Base-by-base conservation (phyloP, 2,113 vertebrate species). In the Apteryx owenii region DNA sequence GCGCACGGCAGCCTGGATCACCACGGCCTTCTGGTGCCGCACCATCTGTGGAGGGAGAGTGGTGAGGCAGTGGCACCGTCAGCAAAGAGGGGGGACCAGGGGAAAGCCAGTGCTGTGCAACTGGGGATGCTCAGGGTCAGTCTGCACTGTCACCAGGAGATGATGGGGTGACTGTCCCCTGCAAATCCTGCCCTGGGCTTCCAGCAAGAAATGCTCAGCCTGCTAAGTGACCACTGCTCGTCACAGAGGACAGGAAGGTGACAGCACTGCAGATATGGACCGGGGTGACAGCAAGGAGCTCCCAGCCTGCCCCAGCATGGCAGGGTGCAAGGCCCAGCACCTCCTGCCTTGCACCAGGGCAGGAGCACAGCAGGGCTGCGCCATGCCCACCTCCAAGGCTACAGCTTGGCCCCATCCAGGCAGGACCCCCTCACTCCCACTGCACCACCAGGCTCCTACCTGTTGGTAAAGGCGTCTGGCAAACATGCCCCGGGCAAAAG, bases 1-100 rank as follows among this genome's bases (percentile, higher is more conserved):
- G 22, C 98, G 96, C 42, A 98, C 98, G 2, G 82, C 89, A 0
- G 98, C 97, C 96, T 98, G 98, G 40, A 98, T 66, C 81, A 97
- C 15, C 78, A 98, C 84, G 0, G 98, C 98, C 12, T 98, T 97
- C 33, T 64, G 85, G 76, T 98, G 97, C 11, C 44, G 54, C 84
- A 98, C 16, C 94, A 98, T 9, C 98, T 98, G 94, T 1, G 4
- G 31, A 22, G 10, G 8, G 22, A 95, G 17, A 44, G 44, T 6
- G 31, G 48, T 1, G 1, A 18, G 46, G 12, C 22, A 9, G 40
- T 8, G 29, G 44, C 60, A 72, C 10, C 1, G 0, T 13, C 77
- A 4, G 28, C 4, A 0, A 0, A 13, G 26, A 38, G 14, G 16
- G 12, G 72, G 28, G 19, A 7, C 40, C 2, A 46, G 8, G 23